Evolutionary conservation across 2,113 vertebrate species (phyloP), one percentile per base, ranked within the genome.

Genomic region (Eudorcas thomsonii): DNA sequence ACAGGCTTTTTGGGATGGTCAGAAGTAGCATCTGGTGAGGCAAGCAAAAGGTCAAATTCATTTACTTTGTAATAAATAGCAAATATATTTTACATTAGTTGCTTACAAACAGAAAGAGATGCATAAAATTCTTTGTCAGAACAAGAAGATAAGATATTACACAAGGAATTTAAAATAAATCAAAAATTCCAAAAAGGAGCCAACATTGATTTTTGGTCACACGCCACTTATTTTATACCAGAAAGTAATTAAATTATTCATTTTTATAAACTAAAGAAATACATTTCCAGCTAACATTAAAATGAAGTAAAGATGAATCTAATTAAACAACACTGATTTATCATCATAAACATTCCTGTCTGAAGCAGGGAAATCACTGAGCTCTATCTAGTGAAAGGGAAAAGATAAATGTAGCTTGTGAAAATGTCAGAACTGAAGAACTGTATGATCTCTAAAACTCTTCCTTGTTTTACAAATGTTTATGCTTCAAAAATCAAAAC

Each of bases 31-130:
- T 99, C 98, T 99, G 98, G 97, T 98, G 97, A 98, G 97, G 98
- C 96, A 98, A 85, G 90, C 98, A 98, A 99, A 98, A 99, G 99
- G 99, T 99, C 99, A 98, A 99, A 99, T 98, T 98, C 98, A 98
- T 99, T 99, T 99, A 97, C 97, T 99, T 98, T 92, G 93, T 83
- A 98, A 98, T 98, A 98, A 95, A 98, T 93, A 94, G 93, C 88
- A 97, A 98, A 98, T 94, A 96, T 74, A 87, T 96, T 97, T 96
- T 92, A 39, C 54, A 96, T 97, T 90, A 90, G 84, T 57, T 90
- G 48, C 87, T 96, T 96, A 96, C 57, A 96, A 98, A 95, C 96
- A 91, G 54, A 86, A 98, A 97, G 54, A 97, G 96, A 94, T 57
- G 54, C 48, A 81, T 83, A 84, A 84, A 94, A 97, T 43, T 91